Percentiles rank a stretch among this genome's conserved stretches.
Evolutionary conservation across 2,797 vertebrate species (phyloP).

Genomic region (Acestrorhynchus altus): DNA sequence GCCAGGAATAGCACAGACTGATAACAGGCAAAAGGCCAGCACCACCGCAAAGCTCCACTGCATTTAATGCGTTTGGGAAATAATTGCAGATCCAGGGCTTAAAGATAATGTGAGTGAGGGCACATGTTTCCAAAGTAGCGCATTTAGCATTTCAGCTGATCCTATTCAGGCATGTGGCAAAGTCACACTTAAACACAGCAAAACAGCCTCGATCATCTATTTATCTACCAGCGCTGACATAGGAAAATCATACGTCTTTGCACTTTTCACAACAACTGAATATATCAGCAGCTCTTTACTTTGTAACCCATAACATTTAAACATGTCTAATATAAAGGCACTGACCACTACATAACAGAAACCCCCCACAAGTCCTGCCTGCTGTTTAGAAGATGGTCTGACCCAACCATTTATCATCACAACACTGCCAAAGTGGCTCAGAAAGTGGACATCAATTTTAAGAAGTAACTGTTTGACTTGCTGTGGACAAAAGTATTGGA

Average conservation of each 20-base stretch:
- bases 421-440: no score
- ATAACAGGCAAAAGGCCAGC: slow-evolving; percentile 61
- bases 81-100: slow-evolving; percentile 64
- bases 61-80: slow-evolving; percentile 58
- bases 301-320: no score
- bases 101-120: slow-evolving; percentile 58
- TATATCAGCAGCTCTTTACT: no score
- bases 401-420: no score
- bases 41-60: slow-evolving; percentile 57
- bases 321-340: no score
- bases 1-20: slow-evolving; percentile 64
- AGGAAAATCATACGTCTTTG: background rate
- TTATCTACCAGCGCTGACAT: background rate
- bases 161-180: slow-evolving; percentile 16
- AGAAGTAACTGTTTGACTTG: no score
- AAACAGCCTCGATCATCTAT: background rate
- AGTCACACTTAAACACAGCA: slow-evolving; percentile 17
- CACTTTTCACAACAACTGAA: no score
- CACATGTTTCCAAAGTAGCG: slow-evolving; percentile 50
- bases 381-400: no score
- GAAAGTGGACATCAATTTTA: no score
- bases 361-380: no score
- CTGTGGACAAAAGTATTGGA: no score
- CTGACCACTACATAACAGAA: no score
- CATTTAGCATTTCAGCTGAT: slow-evolving; percentile 11